Evolutionary conservation across 2,113 vertebrate species (phyloP).

Genomic region (Oriolus oriolus): DNA sequence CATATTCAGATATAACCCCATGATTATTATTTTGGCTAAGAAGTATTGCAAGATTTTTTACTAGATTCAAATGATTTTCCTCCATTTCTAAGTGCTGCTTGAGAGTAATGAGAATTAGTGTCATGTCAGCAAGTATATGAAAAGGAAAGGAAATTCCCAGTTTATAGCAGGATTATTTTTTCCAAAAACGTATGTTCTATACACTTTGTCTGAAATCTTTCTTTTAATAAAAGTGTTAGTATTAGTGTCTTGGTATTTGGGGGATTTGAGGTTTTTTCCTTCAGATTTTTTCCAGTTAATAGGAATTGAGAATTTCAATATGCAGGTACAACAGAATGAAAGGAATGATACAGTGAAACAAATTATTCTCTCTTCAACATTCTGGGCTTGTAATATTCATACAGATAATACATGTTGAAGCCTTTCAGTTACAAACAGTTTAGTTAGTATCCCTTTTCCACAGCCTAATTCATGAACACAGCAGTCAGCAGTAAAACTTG

Average conservation of each 20-base stretch:
- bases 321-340: background rate
- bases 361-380: background rate
- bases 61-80: background rate
- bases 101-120: background rate
- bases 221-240: background rate
- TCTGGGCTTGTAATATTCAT: background rate
- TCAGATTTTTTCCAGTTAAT: background rate
- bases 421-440: background rate
- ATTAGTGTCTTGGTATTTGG: background rate
- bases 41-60: background rate
- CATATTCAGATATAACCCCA: background rate
- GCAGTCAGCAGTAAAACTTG: background rate
- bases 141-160: background rate
- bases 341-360: background rate
- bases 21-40: background rate
- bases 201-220: background rate
- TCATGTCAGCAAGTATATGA: background rate
- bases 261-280: fast-evolving
- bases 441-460: background rate
- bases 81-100: background rate
- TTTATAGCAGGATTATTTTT: background rate
- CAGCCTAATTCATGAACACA: background rate
- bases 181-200: background rate
- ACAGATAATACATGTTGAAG: background rate
- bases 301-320: background rate